Base-by-base conservation (phyloP, 1,140 invertebrate genomes). In the Ostrea edulis region DNA sequence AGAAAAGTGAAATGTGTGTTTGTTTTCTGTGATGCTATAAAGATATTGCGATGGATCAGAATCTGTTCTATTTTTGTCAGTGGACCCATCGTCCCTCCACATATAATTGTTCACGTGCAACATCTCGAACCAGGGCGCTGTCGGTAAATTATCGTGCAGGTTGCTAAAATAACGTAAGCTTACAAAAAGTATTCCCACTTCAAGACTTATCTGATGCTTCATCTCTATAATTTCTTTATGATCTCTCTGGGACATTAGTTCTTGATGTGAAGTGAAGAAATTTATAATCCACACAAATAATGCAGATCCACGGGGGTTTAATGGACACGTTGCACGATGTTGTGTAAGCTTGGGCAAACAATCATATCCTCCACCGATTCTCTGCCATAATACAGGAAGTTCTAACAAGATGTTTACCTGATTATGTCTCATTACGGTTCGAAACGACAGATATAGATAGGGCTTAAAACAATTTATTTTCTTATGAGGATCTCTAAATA, bases 191-290 rank as follows among this genome's bases (percentile, higher is more conserved):
- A 1, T 44, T 44, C 35, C 35, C 35, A 44, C 35, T 44, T 44
- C 35, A 44, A 44, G 35, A 44, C 1, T 44, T 44, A 44, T 44
- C 35, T 44, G 35, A 44, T 44, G 5, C 35, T 77, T 77, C 68
- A 11, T 77, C 9, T 25, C 9, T 9, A 12, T 35, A 14, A 77
- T 77, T 29, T 77, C 22, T 77, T 77, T 14, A 77, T 35, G 29
- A 22, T 77, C 68, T 4, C 25, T 17, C 9, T 12, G 29, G 68
- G 29, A 77, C 25, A 25, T 77, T 62, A 62, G 58, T 20, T 62
- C 58, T 77, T 77, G 25, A 77, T 77, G 68, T 77, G 68, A 77
- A 29, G 68, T 35, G 68, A 77, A 25, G 29, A 77, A 5, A 77
- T 29, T 77, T 77, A 77, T 77, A 29, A 25, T 77, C 22, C 0